phyloP scores from a whole-genome alignment of 2,888 invertebrate species.

The Desoria tigrina region DNA sequence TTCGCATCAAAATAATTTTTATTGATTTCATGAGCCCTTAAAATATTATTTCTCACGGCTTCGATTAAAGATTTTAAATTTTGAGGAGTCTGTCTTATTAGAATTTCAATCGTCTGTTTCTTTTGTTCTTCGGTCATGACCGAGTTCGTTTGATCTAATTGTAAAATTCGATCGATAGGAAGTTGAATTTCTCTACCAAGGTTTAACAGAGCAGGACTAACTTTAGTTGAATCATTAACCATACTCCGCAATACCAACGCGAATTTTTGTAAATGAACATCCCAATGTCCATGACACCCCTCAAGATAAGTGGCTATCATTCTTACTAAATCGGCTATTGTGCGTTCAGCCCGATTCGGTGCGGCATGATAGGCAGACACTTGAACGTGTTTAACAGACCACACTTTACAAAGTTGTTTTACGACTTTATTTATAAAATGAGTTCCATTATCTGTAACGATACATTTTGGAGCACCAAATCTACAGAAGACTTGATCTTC shows the following conservation, averaged over 20 bases:
- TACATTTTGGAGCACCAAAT: constrained; percentile 34
- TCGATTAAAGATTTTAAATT: constrained; percentile 7
- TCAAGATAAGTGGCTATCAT: too few species aligned
- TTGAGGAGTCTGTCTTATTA: constrained; percentile 12
- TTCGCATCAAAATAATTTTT: constrained; percentile 27
- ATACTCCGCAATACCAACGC: too few species aligned
- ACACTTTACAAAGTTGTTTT: too few species aligned
- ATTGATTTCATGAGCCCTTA: constrained; percentile 18
- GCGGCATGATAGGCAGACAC: neutral
- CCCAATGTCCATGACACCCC: too few species aligned
- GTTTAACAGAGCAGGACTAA: constrained; percentile 13
- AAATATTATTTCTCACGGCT: constrained; percentile 16
- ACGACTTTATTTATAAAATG: too few species aligned
- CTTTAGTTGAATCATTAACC: too few species aligned
- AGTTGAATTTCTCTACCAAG: neutral
- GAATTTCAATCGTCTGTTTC: neutral
- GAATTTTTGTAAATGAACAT: too few species aligned
- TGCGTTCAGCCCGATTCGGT: neutral
- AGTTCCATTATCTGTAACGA: constrained; percentile 31
- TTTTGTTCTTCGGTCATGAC: too few species aligned
- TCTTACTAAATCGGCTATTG: too few species aligned
- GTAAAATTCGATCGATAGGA: too few species aligned
- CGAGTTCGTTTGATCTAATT: neutral
- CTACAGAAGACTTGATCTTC: constrained; percentile 37
- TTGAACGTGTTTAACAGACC: too few species aligned